A percentile compares a stretch with the other conserved stretches of the same genome.
Evolutionary conservation across 2,797 vertebrate species (phyloP).

Genomic region (Danio tinwini): DNA sequence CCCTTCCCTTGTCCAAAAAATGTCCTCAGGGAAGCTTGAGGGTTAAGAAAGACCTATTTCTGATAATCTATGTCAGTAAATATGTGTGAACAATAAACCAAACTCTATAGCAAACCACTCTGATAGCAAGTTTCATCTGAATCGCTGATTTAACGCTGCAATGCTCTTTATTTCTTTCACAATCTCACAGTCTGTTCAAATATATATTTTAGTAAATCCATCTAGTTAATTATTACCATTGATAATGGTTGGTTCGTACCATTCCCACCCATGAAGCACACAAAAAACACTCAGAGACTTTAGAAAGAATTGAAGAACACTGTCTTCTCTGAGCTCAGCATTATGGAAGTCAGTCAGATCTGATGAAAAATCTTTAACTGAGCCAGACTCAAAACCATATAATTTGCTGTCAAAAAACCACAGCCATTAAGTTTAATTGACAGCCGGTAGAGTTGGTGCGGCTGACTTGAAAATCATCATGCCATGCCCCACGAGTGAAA

Average conservation of each 20-base stretch:
- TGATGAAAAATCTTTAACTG: slow-evolving; percentile 30
- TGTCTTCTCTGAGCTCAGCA: neutral
- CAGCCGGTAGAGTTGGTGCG: slow-evolving; percentile 30
- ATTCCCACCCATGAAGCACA: slow-evolving; percentile 22
- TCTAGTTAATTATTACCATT: slow-evolving; percentile 34
- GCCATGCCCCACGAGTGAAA: neutral
- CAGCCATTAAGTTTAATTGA: slow-evolving; percentile 41
- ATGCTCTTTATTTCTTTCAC: slow-evolving; percentile 32
- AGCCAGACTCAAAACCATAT: slow-evolving; percentile 8
- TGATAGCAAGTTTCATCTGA: slow-evolving; percentile 33
- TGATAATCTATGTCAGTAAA: slow-evolving; percentile 22
- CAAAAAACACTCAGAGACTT: slow-evolving; percentile 5
- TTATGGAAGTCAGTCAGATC: slow-evolving; percentile 14
- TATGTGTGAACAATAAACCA: slow-evolving; percentile 32
- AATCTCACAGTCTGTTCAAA: slow-evolving; percentile 14
- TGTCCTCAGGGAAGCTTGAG: too few species aligned
- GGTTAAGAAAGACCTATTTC: neutral
- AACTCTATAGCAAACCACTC: slow-evolving; percentile 12
- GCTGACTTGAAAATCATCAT: slow-evolving; percentile 16
- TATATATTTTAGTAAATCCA: slow-evolving; percentile 10
- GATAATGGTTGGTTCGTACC: slow-evolving; percentile 20
- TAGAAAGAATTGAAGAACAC: slow-evolving; percentile 10
- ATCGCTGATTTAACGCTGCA: neutral
- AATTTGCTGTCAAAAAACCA: slow-evolving; percentile 47
- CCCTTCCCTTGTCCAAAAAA: too few species aligned